Evolutionary conservation across 1,140 invertebrate genomes (phyloP).

Genomic region (Papilio aristodemus): DNA sequence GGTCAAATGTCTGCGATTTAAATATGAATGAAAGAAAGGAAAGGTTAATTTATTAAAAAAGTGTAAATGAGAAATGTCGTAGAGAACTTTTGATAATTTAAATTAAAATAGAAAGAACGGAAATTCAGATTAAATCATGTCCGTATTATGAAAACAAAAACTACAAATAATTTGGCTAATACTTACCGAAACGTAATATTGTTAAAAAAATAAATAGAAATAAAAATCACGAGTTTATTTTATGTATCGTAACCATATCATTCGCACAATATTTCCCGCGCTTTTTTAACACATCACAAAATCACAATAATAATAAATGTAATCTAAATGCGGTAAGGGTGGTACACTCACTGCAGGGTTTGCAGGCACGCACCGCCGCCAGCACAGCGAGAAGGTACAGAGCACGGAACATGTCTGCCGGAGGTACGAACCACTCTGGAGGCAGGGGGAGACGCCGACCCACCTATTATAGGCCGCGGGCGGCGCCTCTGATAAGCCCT

Average conservation of each 20-base stretch:
- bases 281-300: conserved; percentile 23
- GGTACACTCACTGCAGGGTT: conserved; percentile 72
- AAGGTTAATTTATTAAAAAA: no score
- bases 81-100: neutral
- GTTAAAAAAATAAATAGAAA: neutral
- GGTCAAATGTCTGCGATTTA: conserved; percentile 6
- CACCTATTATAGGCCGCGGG: conserved; percentile 78
- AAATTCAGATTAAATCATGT: neutral
- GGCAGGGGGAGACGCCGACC: conserved; percentile 71
- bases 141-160: neutral
- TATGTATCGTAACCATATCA: neutral
- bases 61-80: neutral
- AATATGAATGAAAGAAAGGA: neutral
- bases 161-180: neutral
- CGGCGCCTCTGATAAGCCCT: conserved; percentile 74
- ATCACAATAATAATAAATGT: conserved; percentile 23
- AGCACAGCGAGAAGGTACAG: conserved; percentile 64
- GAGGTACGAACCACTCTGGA: conserved; percentile 67
- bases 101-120: neutral
- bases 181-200: neutral
- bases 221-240: conserved; percentile 1
- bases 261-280: conserved; percentile 33
- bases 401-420: conserved; percentile 71
- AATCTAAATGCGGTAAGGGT: conserved; percentile 2
- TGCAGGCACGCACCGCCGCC: conserved; percentile 61